phyloP scores from a whole-genome alignment of 2,888 invertebrate genomes.

The Gerris lacustris region DNA sequence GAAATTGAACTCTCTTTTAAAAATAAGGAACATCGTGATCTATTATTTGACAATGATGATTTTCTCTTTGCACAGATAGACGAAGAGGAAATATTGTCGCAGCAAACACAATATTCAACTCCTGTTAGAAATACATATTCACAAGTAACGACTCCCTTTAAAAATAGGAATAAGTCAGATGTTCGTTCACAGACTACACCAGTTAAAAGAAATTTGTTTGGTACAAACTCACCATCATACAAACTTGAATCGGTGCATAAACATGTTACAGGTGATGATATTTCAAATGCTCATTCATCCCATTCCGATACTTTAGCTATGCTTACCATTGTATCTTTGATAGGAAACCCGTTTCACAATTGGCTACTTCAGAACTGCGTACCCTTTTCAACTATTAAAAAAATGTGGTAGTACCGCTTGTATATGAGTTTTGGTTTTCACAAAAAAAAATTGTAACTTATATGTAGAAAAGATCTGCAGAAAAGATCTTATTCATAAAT shows the following conservation, averaged over 20 bases:
- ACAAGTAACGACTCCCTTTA: neutral
- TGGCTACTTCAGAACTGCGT: conserved; percentile 22
- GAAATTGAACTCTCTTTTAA: neutral
- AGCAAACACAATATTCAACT: neutral
- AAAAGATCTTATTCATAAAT: too few species aligned
- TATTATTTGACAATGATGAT: neutral
- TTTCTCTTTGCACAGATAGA: neutral
- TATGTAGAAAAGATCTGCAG: too few species aligned
- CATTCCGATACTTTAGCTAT: conserved; percentile 23
- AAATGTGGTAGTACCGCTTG: neutral
- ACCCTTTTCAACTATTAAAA: neutral
- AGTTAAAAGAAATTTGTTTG: neutral
- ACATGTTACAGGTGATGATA: conserved; percentile 19
- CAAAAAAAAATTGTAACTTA: too few species aligned
- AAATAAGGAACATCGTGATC: neutral
- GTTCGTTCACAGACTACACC: neutral
- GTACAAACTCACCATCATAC: conserved; percentile 17
- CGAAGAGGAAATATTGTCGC: neutral
- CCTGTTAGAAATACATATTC: neutral
- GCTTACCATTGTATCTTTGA: conserved; percentile 19
- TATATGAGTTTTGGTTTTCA: too few species aligned
- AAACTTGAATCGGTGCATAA: conserved; percentile 23
- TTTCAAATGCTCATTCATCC: conserved; percentile 24
- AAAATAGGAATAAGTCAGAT: neutral
- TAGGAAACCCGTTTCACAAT: conserved; percentile 25